Evolutionary conservation across 2,888 invertebrate species (phyloP).

Genomic region (Pyrocoelia pectoralis): DNA sequence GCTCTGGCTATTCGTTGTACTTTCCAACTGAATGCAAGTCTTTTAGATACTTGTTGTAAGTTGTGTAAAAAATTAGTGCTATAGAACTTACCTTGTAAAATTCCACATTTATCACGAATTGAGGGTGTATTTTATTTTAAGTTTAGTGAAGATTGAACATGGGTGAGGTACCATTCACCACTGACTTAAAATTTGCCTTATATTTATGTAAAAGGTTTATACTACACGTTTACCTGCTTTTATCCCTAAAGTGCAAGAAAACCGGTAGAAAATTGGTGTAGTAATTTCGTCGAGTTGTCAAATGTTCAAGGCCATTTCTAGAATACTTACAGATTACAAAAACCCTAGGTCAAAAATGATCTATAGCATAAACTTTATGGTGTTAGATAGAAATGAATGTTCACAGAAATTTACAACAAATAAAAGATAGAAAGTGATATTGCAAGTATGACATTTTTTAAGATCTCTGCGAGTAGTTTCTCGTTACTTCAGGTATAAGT

Average conservation of each 20-base stretch:
- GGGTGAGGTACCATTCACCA: constrained; percentile 11
- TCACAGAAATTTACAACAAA: not conserved
- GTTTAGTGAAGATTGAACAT: no score
- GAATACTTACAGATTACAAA: not conserved
- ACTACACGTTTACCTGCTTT: constrained; percentile 29
- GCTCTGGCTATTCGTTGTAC: no score
- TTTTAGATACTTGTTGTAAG: no score
- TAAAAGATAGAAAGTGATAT: constrained; percentile 1
- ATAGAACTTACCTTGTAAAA: no score
- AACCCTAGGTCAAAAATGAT: no score
- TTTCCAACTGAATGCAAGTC: no score
- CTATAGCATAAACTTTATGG: no score
- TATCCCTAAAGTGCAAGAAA: constrained; percentile 11
- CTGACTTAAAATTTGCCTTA: constrained; percentile 11
- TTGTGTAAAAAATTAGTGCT: no score
- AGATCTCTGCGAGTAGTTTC: not conserved
- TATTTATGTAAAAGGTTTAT: constrained; percentile 18
- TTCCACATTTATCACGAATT: no score
- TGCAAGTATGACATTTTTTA: constrained; percentile 17
- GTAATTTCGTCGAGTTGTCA: constrained; percentile 5
- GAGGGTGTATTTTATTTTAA: no score
- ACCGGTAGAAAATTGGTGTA: constrained; percentile 7
- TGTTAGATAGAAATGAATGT: no score
- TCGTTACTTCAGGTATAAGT: constrained; percentile 13
- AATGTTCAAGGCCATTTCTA: constrained; percentile 9